A percentile compares a stretch with the other conserved stretches of the same genome.
Conservation (phyloP, 2,888 invertebrate species). For the Lasioglossum leucozonium region DNA sequence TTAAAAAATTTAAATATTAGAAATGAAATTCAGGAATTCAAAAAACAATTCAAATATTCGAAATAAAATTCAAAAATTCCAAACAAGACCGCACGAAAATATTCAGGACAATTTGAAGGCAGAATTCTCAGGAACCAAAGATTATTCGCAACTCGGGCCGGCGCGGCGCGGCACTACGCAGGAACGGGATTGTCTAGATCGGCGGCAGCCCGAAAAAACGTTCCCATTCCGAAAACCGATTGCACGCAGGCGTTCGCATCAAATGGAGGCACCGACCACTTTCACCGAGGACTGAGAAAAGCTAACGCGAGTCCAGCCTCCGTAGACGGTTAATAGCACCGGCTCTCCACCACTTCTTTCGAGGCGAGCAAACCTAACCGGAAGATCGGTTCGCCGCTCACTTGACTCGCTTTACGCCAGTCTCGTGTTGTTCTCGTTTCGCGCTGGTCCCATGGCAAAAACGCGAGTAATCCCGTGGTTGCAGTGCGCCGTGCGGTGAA, state of each 20-base stretch:
- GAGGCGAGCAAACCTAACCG: constrained; percentile 52
- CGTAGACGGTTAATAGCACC: constrained; percentile 59
- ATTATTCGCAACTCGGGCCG: not conserved
- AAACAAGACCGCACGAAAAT: too few relatives aligned
- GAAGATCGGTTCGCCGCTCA: constrained; percentile 66
- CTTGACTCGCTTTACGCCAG: constrained; percentile 64
- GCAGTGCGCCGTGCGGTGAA: not conserved
- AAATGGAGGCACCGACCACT: constrained; percentile 52
- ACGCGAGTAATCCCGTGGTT: not conserved
- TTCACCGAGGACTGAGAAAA: constrained; percentile 66
- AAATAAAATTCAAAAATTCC: too few relatives aligned
- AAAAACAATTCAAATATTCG: too few relatives aligned
- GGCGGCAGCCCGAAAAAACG: not conserved
- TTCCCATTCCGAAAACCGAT: not conserved
- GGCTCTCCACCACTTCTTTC: constrained; percentile 54
- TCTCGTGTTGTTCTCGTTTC: constrained; percentile 50
- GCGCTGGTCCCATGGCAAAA: constrained; percentile 44
- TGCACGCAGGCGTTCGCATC: constrained; percentile 7
- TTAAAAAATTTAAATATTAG: too few relatives aligned
- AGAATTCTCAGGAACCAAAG: not conserved
- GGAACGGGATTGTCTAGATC: not conserved
- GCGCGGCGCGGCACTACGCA: not conserved
- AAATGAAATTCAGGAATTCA: too few relatives aligned
- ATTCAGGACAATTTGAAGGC: not conserved
- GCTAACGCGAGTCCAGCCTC: constrained; percentile 40